Percentiles rank a stretch among this genome's conserved stretches.
Conservation (phyloP, 2,113 vertebrate species). For the Porphyrio hochstetteri region DNA sequence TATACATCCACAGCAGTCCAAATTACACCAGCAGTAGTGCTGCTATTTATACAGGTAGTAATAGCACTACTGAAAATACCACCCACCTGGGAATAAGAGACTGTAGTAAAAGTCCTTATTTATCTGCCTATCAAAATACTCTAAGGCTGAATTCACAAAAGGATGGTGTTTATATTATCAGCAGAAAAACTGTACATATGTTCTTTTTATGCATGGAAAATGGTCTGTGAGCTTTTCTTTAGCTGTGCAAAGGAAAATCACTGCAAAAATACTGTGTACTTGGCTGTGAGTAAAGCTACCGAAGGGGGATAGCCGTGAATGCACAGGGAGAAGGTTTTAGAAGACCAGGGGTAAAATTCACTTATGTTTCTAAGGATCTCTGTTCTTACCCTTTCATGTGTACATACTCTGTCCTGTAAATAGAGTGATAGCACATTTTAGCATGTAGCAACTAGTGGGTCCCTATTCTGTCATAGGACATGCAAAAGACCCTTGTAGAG, state of each 20-base stretch:
- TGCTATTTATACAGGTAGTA: constrained; percentile 46
- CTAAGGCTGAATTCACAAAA: background rate
- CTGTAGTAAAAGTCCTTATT: constrained; percentile 14
- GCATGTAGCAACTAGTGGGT: background rate
- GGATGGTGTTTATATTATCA: background rate
- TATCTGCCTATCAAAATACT: constrained; percentile 15
- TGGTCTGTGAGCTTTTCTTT: background rate
- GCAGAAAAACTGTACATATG: background rate
- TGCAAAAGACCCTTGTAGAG: background rate
- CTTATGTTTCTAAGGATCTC: background rate
- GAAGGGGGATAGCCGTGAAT: background rate
- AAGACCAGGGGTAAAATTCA: background rate
- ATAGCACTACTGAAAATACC: constrained; percentile 32
- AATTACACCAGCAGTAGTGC: background rate
- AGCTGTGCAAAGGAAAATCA: background rate
- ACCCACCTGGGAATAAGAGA: background rate
- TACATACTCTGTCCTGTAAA: background rate
- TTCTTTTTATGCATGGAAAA: background rate
- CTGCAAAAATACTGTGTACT: background rate
- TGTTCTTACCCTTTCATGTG: background rate
- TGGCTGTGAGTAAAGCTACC: background rate
- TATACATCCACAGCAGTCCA: background rate
- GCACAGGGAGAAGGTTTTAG: background rate
- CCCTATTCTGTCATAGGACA: background rate
- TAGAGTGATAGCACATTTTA: background rate